Percentiles rank a stretch among this genome's conserved stretches.
phyloP scores from a whole-genome alignment of 2,113 vertebrate species.

The Eurypyga helias region DNA sequence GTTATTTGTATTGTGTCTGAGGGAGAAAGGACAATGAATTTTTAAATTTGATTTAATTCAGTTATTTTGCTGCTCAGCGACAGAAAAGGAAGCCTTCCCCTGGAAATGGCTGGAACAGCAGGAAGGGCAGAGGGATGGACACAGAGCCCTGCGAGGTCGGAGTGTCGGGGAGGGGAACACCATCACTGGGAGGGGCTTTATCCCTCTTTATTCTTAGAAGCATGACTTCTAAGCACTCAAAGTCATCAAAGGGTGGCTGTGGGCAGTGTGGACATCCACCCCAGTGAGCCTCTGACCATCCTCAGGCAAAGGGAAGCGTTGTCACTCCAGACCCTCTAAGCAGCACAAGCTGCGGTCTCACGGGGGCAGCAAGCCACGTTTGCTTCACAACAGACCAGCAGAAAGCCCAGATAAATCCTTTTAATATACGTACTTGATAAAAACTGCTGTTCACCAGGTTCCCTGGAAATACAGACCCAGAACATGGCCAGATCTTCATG shows the following conservation, averaged over 20 bases:
- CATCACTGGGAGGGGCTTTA: not conserved
- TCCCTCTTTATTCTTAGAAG: not conserved
- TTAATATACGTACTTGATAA: fast-evolving
- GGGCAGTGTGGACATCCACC: not conserved
- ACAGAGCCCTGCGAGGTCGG: not conserved
- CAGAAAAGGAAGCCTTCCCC: not conserved
- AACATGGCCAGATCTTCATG: fast-evolving
- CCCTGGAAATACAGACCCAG: not conserved
- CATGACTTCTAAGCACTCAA: not conserved
- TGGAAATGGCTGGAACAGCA: not conserved
- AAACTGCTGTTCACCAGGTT: not conserved
- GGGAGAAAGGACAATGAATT: not conserved
- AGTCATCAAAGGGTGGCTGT: not conserved
- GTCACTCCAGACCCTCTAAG: not conserved
- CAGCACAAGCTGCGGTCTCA: not conserved
- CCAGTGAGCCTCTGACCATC: not conserved
- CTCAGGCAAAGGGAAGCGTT: not conserved
- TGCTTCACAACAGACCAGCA: not conserved
- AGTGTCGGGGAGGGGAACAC: not conserved
- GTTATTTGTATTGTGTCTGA: fast-evolving
- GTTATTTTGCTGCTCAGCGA: not conserved
- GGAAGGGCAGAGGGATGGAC: not conserved
- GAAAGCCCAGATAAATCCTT: not conserved
- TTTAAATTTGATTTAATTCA: not conserved
- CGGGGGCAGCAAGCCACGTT: fast-evolving